Evolutionary conservation across 1,140 invertebrate genomes (phyloP), one percentile per base, ranked within the genome.

Genomic region (Anastrepha ludens): DNA sequence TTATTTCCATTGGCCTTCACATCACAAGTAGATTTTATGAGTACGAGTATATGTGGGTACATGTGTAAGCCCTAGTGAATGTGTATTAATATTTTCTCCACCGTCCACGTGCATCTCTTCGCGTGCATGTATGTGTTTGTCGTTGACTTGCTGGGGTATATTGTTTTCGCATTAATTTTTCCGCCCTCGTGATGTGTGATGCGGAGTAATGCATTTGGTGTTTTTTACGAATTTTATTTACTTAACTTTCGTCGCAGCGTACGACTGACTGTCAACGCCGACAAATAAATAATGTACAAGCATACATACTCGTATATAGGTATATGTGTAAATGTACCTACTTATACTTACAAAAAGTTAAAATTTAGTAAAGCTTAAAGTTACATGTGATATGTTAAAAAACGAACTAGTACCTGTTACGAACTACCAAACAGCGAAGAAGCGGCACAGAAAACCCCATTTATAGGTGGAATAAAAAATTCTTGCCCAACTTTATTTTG

Each of bases 161-260:
- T 81, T 81, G 74, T 81, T 81, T 81, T 81, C 74, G 9, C 74
- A 81, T 81, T 55, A 81, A 20, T 17, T 81, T 81, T 81, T 81
- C 74, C 47, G 74, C 74, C 74, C 74, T 81, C 55, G 60, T 62
- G 74, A 81, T 81, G 74, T 50, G 29, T 29, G 74, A 20, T 13
- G 74, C 11, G 47, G n/a, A 81, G 74, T 47, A 47, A 0, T 50
- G 47, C 2, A 81, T 81, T 81, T 81, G 47, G 47, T 13, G 47
- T 55, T 50, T 81, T 81, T 81, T 55, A 15, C 47, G 15, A 81
- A 81, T 81, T 29, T 81, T 58, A 81, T 81, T 81, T 81, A 50
- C 74, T 3, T 81, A 58, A 41, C 74, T 55, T 47, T 81, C 20
- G 44, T 55, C 20, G n/a, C 44, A 55, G 1, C 47, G 50, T 58